A percentile compares a stretch with the other conserved stretches of the same genome.
phyloP scores from a whole-genome alignment of 2,113 vertebrate species.

The Tachuris rubrigastra region DNA sequence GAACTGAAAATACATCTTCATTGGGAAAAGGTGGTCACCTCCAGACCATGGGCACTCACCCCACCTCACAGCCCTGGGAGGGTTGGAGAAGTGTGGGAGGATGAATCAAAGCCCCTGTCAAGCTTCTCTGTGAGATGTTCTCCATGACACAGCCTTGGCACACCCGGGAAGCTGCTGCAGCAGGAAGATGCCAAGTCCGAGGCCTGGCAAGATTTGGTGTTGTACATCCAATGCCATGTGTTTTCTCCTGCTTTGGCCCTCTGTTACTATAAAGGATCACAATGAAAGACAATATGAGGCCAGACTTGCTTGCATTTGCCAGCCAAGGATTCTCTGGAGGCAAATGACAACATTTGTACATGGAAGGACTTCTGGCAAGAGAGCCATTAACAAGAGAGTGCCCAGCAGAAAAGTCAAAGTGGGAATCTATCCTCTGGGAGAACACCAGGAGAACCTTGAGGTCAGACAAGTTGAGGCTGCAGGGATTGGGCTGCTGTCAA shows the following conservation, averaged over 20 bases:
- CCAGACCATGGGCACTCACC: background rate
- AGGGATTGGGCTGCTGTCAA: background rate
- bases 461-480: background rate
- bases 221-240: background rate
- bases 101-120: background rate
- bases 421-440: background rate
- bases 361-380: background rate
- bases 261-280: background rate
- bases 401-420: background rate
- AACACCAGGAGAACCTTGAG: background rate
- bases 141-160: background rate
- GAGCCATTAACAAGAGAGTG: background rate
- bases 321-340: background rate
- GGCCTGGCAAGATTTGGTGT: background rate
- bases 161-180: background rate
- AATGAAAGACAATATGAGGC: background rate
- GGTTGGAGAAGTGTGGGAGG: background rate
- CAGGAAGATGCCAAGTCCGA: background rate
- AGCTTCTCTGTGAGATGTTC: background rate
- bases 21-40: background rate
- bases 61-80: background rate
- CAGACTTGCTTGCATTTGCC: background rate
- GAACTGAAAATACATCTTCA: background rate
- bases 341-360: fast-evolving
- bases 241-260: background rate